Conservation (phyloP, 2,888 invertebrate species). For the Ctena decussata region DNA sequence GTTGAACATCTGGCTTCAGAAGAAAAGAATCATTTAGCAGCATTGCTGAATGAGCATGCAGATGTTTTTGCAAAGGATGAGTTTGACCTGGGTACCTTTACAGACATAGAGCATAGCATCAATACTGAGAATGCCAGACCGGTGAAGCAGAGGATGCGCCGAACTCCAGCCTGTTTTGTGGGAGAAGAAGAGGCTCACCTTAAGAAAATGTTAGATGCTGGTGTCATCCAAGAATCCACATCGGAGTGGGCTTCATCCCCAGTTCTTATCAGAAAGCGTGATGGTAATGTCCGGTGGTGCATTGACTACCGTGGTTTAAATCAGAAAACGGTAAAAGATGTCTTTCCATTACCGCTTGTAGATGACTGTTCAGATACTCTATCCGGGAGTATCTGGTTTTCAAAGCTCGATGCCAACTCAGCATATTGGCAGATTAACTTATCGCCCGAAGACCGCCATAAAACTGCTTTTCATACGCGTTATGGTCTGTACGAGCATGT, state of each 20-base stretch:
- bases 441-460: conserved; percentile 46
- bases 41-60: conserved; percentile 21
- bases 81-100: conserved; percentile 46
- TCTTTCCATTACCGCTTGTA: conserved; percentile 47
- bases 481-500: conserved; percentile 66
- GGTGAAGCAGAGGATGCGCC: conserved; percentile 45
- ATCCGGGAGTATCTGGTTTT: conserved; percentile 45
- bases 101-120: conserved; percentile 46
- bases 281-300: conserved; percentile 46
- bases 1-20: background rate
- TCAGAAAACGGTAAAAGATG: conserved; percentile 46
- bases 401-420: conserved; percentile 63
- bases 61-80: conserved; percentile 54
- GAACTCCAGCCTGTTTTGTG: conserved; percentile 52
- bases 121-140: conserved; percentile 41
- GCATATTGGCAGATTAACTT: conserved; percentile 64
- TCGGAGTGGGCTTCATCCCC: conserved; percentile 56
- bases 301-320: conserved; percentile 51
- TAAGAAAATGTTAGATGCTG: conserved; percentile 45
- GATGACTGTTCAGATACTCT: conserved; percentile 56
- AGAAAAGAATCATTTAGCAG: conserved; percentile 3
- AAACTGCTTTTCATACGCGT: conserved; percentile 70
- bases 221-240: conserved; percentile 47
- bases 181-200: conserved; percentile 50
- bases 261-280: conserved; percentile 50